Conservation (phyloP, 2,888 invertebrate genomes). For the Cataglyphis rosenhaueri region DNA sequence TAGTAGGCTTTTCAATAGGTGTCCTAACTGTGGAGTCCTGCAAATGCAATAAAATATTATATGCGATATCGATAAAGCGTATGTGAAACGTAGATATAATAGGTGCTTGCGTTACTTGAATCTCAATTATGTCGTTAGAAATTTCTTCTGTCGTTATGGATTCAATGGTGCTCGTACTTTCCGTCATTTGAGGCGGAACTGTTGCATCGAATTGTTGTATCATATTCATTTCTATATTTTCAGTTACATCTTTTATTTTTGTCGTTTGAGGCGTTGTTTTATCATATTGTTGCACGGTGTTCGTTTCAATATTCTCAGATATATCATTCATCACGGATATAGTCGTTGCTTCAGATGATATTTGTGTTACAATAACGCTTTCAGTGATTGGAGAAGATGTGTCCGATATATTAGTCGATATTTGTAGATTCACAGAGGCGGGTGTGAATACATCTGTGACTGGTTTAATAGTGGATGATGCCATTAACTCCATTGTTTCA, state of each 20-base stretch:
- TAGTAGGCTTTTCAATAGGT: background rate
- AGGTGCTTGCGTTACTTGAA: slow-evolving; percentile 48
- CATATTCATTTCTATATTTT: slow-evolving; percentile 25
- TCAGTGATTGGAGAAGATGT: slow-evolving; percentile 6
- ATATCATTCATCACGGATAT: background rate
- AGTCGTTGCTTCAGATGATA: slow-evolving; percentile 1
- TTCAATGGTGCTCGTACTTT: slow-evolving; percentile 40
- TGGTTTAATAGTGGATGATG: background rate
- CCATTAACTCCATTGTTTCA: background rate
- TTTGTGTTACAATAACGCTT: background rate
- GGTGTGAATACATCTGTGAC: background rate
- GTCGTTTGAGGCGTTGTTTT: slow-evolving; percentile 17
- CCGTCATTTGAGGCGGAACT: slow-evolving; percentile 29
- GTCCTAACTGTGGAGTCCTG: slow-evolving; percentile 26
- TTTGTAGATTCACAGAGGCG: background rate
- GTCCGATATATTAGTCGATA: background rate
- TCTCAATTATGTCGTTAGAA: slow-evolving; percentile 53
- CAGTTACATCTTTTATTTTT: background rate
- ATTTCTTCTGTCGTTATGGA: slow-evolving; percentile 57
- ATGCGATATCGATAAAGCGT: slow-evolving; percentile 68
- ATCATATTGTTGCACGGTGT: slow-evolving; percentile 58
- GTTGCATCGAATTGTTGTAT: slow-evolving; percentile 42
- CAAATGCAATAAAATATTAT: slow-evolving; percentile 65
- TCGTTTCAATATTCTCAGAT: slow-evolving; percentile 59
- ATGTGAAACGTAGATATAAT: slow-evolving; percentile 53